These are phyloP conservation scores for Neopelma chrysocephalum DNA, from an alignment of 2,797 vertebrate species.

Conservation along the genomic window DNA sequence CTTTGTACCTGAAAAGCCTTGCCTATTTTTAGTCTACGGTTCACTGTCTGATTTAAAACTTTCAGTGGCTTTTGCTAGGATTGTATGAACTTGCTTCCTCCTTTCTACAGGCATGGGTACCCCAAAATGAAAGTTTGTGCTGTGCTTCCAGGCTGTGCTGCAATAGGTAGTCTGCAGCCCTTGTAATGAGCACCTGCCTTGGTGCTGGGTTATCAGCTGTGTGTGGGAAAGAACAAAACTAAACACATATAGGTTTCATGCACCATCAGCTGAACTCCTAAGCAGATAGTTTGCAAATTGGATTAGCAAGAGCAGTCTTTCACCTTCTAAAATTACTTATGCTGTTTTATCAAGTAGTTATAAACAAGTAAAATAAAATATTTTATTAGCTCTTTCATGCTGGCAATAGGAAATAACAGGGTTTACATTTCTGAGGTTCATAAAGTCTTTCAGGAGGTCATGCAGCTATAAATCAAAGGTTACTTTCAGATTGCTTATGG, in stretches of 20 bases:
- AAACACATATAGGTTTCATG: neutral
- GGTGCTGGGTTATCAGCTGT: neutral
- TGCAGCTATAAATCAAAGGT: slow-evolving; percentile 65
- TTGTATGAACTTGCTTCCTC: neutral
- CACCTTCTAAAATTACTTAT: neutral
- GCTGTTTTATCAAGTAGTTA: neutral
- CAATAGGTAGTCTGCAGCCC: neutral
- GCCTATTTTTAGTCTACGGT: neutral
- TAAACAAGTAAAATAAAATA: slow-evolving; percentile 26
- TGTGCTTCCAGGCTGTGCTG: neutral
- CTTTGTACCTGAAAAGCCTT: neutral
- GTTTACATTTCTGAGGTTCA: slow-evolving; percentile 41
- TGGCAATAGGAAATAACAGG: slow-evolving; percentile 21
- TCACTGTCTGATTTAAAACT: neutral
- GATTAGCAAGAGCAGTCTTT: neutral
- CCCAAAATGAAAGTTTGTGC: neutral
- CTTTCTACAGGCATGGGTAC: neutral
- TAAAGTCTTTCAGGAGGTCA: slow-evolving; percentile 14
- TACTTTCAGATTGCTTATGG: slow-evolving; percentile 33
- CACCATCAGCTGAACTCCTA: neutral
- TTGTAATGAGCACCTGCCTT: neutral
- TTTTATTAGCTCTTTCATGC: slow-evolving; percentile 49
- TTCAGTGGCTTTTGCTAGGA: neutral
- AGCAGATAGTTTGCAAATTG: neutral
- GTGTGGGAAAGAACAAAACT: neutral